These are phyloP conservation scores for Subacronicta megacephala DNA, from an alignment of 2,888 invertebrate species.

Conservation along the genomic window DNA sequence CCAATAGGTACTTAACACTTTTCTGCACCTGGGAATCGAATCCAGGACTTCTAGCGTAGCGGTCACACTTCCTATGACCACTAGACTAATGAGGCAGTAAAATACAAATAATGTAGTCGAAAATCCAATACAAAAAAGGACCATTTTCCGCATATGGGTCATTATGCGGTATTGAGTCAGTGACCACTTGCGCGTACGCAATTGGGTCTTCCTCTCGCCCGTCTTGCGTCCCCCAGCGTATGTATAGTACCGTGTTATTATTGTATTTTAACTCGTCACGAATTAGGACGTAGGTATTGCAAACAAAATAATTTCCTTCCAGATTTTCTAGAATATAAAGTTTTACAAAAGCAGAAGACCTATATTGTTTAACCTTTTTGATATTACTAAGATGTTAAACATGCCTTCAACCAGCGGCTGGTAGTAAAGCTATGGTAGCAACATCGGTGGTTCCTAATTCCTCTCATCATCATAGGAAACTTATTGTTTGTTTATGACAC, in stretches of 20 bases:
- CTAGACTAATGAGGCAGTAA: background rate
- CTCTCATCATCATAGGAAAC: no score
- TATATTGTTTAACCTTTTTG: no score
- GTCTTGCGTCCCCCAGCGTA: constrained; percentile 74
- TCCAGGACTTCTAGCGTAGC: no score
- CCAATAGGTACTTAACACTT: no score
- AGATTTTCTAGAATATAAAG: background rate
- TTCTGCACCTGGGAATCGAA: no score
- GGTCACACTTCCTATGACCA: no score
- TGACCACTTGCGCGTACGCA: constrained; percentile 80
- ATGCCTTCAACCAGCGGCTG: no score
- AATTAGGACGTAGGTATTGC: constrained; percentile 49
- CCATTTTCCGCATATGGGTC: constrained; percentile 55
- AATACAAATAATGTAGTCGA: background rate
- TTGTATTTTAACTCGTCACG: constrained; percentile 57
- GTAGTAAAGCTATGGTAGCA: no score
- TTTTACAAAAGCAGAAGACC: background rate
- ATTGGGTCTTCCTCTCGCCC: constrained; percentile 83
- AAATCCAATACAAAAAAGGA: constrained; percentile 1
- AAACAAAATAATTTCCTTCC: constrained; percentile 24
- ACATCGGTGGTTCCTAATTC: no score
- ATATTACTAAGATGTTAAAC: no score
- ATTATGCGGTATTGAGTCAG: constrained; percentile 77
- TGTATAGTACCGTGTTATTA: constrained; percentile 58
- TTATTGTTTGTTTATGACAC: no score